These are phyloP conservation scores for Hirundo rustica DNA, from an alignment of 2,797 vertebrate species.

Conservation along the genomic window DNA sequence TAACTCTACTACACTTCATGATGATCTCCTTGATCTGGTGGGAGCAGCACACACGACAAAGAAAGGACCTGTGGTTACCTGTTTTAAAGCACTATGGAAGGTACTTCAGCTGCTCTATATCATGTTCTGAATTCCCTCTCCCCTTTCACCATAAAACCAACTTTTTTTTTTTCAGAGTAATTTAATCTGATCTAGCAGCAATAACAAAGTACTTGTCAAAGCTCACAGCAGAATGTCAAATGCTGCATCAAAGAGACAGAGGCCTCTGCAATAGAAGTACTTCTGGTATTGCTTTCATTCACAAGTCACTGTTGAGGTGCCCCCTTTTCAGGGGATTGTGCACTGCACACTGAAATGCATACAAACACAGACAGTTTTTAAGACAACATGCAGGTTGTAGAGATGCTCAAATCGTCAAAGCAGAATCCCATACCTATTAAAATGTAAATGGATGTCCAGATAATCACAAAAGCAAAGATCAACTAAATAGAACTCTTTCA, in stretches of 20 bases:
- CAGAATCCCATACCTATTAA: neutral
- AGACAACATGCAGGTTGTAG: neutral
- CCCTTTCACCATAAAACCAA: neutral
- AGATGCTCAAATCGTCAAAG: neutral
- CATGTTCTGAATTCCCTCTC: neutral
- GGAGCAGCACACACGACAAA: neutral
- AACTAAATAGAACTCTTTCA: neutral
- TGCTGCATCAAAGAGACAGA: neutral
- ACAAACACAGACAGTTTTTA: slow-evolving; percentile 28
- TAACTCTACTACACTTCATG: neutral
- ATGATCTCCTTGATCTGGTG: neutral
- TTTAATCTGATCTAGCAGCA: slow-evolving; percentile 5
- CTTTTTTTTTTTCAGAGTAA: neutral
- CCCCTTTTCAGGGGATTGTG: neutral
- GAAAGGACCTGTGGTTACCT: neutral
- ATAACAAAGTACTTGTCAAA: slow-evolving; percentile 5
- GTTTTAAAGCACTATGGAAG: neutral
- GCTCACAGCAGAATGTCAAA: slow-evolving; percentile 11
- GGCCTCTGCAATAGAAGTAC: neutral
- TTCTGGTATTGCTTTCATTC: neutral
- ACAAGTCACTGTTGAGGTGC: neutral
- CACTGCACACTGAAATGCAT: neutral
- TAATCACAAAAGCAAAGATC: neutral
- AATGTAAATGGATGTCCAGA: neutral
- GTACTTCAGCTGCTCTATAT: neutral